phyloP scores from a whole-genome alignment of 2,888 invertebrate genomes.

The Trissonchulus latispiculum region DNA sequence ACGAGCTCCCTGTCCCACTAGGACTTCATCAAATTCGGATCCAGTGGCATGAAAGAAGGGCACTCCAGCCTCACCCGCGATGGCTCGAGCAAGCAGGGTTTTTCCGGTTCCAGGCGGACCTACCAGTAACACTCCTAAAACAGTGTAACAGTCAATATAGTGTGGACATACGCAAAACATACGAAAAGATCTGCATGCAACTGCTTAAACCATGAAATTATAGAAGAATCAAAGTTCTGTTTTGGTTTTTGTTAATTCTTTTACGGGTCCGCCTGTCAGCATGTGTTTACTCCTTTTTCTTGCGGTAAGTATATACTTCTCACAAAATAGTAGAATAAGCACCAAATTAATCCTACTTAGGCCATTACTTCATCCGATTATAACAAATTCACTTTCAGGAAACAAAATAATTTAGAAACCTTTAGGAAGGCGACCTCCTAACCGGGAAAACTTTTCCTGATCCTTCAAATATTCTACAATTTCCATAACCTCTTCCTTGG shows the following conservation, averaged over 20 bases:
- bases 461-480: conserved; percentile 89
- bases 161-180: too few species aligned
- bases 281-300: too few species aligned
- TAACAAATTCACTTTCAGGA: too few species aligned
- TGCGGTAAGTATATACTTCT: too few species aligned
- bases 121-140: conserved; percentile 51
- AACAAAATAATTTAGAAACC: conserved; percentile 49
- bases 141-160: too few species aligned
- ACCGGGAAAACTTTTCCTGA: conserved; percentile 77
- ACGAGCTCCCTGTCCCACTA: conserved; percentile 93
- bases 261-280: too few species aligned
- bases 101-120: conserved; percentile 74
- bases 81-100: conserved; percentile 86
- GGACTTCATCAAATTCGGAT: conserved; percentile 95
- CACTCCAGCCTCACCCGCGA: conserved; percentile 94
- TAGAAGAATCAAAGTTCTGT: background rate
- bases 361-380: too few species aligned
- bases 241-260: too few species aligned
- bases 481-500: conserved; percentile 90
- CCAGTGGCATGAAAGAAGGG: conserved; percentile 98
- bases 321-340: too few species aligned
- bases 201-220: too few species aligned
- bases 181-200: too few species aligned
- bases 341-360: too few species aligned
- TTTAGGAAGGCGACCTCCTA: conserved; percentile 94